Conservation (phyloP, 2,888 invertebrate species). For the Cheilosia impressa region DNA sequence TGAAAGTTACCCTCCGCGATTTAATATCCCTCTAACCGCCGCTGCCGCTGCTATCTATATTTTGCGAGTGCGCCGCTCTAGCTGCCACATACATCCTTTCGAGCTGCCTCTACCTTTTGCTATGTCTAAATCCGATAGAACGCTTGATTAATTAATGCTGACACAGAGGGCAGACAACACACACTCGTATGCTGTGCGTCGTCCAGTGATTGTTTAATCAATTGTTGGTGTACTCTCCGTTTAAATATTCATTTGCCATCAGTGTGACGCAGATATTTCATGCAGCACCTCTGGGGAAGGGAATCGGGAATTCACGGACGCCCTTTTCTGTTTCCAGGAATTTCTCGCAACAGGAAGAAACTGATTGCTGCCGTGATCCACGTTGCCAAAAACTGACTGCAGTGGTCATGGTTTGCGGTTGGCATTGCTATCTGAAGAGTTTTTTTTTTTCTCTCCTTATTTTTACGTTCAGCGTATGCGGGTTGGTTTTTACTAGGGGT, state of each 20-base stretch:
- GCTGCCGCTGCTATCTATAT: background rate
- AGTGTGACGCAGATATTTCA: slow-evolving; percentile 39
- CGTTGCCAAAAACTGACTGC: slow-evolving; percentile 32
- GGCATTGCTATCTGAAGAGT: slow-evolving; percentile 22
- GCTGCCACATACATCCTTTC: slow-evolving; percentile 1
- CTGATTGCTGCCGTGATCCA: slow-evolving; percentile 38
- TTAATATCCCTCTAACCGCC: slow-evolving; percentile 20
- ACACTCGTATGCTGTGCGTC: background rate
- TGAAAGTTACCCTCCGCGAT: slow-evolving; percentile 39
- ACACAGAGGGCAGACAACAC: slow-evolving; percentile 23
- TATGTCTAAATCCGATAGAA: slow-evolving; percentile 45
- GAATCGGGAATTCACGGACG: slow-evolving; percentile 17
- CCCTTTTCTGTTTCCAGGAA: slow-evolving; percentile 13
- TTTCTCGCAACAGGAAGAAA: slow-evolving; percentile 41
- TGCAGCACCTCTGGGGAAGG: slow-evolving; percentile 18
- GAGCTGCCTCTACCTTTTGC: background rate
- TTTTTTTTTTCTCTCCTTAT: background rate
- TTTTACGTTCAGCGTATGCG: slow-evolving; percentile 12
- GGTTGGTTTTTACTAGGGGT: background rate
- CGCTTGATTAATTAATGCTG: slow-evolving; percentile 65
- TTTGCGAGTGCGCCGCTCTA: background rate
- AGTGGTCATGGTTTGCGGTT: slow-evolving; percentile 40
- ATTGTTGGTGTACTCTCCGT: slow-evolving; percentile 31
- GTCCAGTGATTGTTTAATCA: slow-evolving; percentile 52
- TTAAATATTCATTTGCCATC: slow-evolving; percentile 67